Conservation (phyloP, 2,888 invertebrate genomes). For the Mayetiola destructor region DNA sequence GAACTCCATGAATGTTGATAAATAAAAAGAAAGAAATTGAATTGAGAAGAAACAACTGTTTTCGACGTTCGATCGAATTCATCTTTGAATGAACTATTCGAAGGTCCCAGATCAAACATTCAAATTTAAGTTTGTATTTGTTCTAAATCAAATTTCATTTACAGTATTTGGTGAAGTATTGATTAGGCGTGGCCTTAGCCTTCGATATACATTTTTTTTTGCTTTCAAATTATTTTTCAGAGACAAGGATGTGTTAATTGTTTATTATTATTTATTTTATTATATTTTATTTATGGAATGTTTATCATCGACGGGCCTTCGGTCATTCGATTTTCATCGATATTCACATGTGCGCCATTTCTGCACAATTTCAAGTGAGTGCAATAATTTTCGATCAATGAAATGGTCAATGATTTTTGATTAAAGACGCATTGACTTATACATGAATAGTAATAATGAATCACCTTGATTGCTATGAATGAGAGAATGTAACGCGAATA, state of each 20-base stretch:
- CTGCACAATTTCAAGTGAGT: no score
- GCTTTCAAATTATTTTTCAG: no score
- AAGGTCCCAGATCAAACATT: not conserved
- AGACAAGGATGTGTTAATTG: no score
- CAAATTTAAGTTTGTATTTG: no score
- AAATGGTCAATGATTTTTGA: not conserved
- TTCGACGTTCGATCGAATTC: not conserved
- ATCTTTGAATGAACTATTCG: not conserved
- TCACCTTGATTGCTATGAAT: constrained; percentile 8
- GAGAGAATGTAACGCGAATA: constrained; percentile 10
- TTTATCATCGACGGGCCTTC: no score
- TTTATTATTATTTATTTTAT: no score
- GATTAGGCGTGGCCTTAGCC: not conserved
- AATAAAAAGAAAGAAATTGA: not conserved
- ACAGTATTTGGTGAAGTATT: not conserved
- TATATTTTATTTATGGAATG: no score
- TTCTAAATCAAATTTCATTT: not conserved
- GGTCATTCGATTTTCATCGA: no score
- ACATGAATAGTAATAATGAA: not conserved
- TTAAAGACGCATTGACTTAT: not conserved
- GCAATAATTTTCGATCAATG: no score
- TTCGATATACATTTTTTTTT: not conserved
- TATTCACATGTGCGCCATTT: no score
- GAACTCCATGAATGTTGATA: not conserved
- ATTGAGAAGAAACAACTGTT: not conserved